phyloP scores from a whole-genome alignment of 2,888 invertebrate genomes.

The Drosophila neonasuta region DNA sequence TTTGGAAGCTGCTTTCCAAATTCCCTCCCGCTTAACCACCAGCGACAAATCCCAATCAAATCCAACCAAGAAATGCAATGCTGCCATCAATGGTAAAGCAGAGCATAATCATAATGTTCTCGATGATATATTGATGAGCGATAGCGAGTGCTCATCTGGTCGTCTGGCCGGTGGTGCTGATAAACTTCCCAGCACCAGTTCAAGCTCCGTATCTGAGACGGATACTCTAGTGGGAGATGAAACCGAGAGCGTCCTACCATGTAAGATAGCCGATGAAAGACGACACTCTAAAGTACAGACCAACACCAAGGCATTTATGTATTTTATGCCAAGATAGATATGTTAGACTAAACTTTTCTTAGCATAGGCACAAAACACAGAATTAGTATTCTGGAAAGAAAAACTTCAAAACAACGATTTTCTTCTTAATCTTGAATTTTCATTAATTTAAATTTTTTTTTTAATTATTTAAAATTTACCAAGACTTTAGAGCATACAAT shows the following conservation, averaged over 20 bases:
- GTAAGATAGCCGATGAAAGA: slow-evolving; percentile 42
- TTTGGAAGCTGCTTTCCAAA: slow-evolving; percentile 57
- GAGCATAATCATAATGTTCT: not conserved
- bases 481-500: too few species aligned
- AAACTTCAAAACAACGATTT: too few species aligned
- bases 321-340: too few species aligned
- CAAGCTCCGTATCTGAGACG: slow-evolving; percentile 57
- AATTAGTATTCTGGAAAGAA: too few species aligned
- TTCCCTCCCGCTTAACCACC: not conserved
- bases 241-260: slow-evolving; percentile 22
- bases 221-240: slow-evolving; percentile 60
- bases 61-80: slow-evolving; percentile 33
- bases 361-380: too few species aligned
- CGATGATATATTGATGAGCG: slow-evolving; percentile 8
- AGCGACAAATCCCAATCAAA: not conserved
- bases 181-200: slow-evolving; percentile 13
- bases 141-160: slow-evolving; percentile 10
- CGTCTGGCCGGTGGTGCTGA: slow-evolving; percentile 64
- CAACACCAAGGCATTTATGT: not conserved
- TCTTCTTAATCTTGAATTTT: too few species aligned
- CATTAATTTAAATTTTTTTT: too few species aligned
- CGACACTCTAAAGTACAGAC: not conserved
- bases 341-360: too few species aligned
- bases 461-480: too few species aligned
- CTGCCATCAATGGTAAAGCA: slow-evolving; percentile 1